These are phyloP conservation scores for Branchellion lobata DNA, from an alignment of 2,888 invertebrate genomes.

Conservation along the genomic window DNA sequence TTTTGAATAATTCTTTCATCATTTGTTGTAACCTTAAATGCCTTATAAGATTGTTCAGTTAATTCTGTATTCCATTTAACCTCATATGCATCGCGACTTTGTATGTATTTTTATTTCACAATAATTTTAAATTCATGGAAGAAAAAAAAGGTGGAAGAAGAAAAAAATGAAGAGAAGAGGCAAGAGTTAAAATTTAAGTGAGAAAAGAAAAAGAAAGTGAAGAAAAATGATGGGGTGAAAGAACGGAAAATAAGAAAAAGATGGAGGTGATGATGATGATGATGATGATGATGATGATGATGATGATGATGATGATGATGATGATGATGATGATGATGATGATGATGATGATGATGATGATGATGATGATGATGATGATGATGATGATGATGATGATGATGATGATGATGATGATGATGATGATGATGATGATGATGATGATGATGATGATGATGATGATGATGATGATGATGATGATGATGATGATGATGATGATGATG, in stretches of 20 bases:
- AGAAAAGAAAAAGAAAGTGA: no score
- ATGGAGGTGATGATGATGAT: constrained; percentile 41
- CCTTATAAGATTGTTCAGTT: no score
- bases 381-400: not conserved
- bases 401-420: not conserved
- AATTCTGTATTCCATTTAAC: no score
- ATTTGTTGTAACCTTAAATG: no score
- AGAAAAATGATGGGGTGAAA: no score
- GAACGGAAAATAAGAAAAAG: constrained; percentile 28
- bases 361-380: not conserved
- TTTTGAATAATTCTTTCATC: no score
- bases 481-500: constrained; percentile 34
- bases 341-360: not conserved
- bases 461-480: constrained; percentile 25
- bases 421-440: no score
- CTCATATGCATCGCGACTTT: no score
- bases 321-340: constrained; percentile 32
- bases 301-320: constrained; percentile 36
- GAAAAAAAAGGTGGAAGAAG: no score
- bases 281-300: constrained; percentile 45
- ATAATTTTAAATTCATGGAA: no score
- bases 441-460: constrained; percentile 17
- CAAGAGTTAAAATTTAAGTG: not conserved
- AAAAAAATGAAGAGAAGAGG: no score
- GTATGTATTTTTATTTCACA: no score